phyloP scores from a whole-genome alignment of 64 coral and sea anemone species.

The Catalaphyllia jardinei region DNA sequence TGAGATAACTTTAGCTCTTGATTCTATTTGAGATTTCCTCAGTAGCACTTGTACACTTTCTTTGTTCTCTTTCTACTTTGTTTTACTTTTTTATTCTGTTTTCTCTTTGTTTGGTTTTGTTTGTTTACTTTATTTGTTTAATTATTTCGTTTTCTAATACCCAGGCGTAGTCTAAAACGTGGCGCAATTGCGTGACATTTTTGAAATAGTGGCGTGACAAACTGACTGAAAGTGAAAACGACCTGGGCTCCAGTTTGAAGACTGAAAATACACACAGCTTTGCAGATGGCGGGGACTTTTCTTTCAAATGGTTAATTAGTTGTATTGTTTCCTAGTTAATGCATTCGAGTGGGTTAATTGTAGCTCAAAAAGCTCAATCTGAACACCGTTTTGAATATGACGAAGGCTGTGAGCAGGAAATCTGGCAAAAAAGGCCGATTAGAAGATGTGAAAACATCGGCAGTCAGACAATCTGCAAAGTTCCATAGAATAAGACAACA shows the following conservation, averaged over 20 bases:
- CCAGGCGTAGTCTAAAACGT: too few species aligned
- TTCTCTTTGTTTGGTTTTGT: too few species aligned
- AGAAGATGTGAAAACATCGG: not conserved
- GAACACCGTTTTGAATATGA: slow-evolving; percentile 9
- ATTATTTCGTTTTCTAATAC: too few species aligned
- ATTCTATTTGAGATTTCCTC: too few species aligned
- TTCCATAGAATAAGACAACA: not conserved
- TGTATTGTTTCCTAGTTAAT: not conserved
- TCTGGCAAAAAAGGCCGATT: not conserved
- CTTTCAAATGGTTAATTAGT: not conserved
- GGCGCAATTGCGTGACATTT: not conserved
- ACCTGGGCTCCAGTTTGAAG: not conserved
- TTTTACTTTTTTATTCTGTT: too few species aligned
- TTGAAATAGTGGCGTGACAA: slow-evolving; percentile 12
- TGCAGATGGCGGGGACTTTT: not conserved
- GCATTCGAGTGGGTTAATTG: not conserved
- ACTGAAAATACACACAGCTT: slow-evolving; percentile 39
- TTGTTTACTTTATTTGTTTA: not conserved
- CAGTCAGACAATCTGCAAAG: not conserved
- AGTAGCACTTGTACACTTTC: too few species aligned
- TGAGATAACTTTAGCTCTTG: too few species aligned
- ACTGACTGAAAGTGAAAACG: not conserved
- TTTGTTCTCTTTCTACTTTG: too few species aligned
- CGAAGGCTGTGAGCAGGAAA: slow-evolving; percentile 9
- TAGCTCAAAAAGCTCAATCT: not conserved